Conservation (phyloP, 2,113 vertebrate genomes). For the Etia nguti region DNA sequence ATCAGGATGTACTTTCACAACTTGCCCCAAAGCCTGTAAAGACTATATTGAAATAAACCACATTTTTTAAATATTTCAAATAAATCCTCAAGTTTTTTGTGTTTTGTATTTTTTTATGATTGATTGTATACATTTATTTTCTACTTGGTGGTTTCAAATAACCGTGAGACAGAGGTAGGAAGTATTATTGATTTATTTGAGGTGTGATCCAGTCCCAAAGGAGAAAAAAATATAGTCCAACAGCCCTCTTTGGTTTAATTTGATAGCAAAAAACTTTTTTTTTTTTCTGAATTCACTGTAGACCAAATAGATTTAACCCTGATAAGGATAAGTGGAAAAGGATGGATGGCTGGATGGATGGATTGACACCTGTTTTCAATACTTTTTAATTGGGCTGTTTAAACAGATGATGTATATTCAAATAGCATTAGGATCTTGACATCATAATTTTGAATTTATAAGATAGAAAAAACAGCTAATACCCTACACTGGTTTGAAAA, state of each 20-base stretch:
- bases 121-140: conserved; percentile 9
- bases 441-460: background rate
- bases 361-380: background rate
- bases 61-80: conserved; percentile 2
- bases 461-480: background rate
- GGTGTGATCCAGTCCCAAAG: background rate
- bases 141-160: background rate
- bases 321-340: background rate
- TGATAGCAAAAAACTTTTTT: background rate
- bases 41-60: conserved; percentile 9
- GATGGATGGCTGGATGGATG: background rate
- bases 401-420: background rate
- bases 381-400: background rate
- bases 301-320: background rate
- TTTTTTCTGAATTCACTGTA: background rate
- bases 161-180: background rate
- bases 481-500: background rate
- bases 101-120: background rate
- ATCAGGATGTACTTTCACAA: conserved; percentile 25
- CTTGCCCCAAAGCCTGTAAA: background rate
- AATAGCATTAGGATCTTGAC: background rate
- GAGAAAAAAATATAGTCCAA: background rate
- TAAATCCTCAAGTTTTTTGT: background rate
- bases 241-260: background rate
- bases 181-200: conserved; percentile 29